Evolutionary conservation across 2,888 invertebrate genomes (phyloP), one percentile per base, ranked within the genome.

Genomic region (Limulus polyphemus): DNA sequence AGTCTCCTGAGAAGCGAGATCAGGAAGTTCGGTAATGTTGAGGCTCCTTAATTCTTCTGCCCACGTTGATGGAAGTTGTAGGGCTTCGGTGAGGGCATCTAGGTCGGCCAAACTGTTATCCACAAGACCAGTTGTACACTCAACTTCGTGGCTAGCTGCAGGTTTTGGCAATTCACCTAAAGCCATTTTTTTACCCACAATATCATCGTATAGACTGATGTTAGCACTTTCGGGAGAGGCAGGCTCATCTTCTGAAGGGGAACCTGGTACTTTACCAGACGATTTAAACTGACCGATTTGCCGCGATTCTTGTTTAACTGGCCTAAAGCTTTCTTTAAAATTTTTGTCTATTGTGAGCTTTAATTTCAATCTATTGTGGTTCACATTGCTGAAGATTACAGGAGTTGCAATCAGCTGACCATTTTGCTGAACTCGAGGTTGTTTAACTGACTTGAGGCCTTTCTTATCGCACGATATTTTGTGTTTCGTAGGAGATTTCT

Each of bases 51-150:
- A 79, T 67, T 84, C 75, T 49, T 72, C 64, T 58, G 73, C 73
- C 73, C 80, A 80, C 68, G 81, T 81, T 61, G 76, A 75, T 48
- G 81, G 79, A 64, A 86, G 81, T 68, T 84, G 84, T 58, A 88
- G 79, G 68, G 88, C 81, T 76, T 88, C 87, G 61, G 86, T 85
- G 70, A 88, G 82, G 68, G 84, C 84, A 76, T 88, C 87, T 69
- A 88, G 80, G 73, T 69, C 46, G 61, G 49, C 46, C 62, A 60
- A 12, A 60, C 67, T 32, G 32, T 32, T 32, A 7, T 32, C 32
- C 32, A 32, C 32, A 32, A 32, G 32, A 32, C 32, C 32, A 32
- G 32, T 3, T 32, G 32, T 32, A 32, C 32, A 32, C 32, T 7
- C 32, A 32, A 32, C 32, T 3, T 32, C 32, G 32, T 32, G 32